Conservation (phyloP, 2,113 vertebrate species). For the Nothocercus nigrocapillus region DNA sequence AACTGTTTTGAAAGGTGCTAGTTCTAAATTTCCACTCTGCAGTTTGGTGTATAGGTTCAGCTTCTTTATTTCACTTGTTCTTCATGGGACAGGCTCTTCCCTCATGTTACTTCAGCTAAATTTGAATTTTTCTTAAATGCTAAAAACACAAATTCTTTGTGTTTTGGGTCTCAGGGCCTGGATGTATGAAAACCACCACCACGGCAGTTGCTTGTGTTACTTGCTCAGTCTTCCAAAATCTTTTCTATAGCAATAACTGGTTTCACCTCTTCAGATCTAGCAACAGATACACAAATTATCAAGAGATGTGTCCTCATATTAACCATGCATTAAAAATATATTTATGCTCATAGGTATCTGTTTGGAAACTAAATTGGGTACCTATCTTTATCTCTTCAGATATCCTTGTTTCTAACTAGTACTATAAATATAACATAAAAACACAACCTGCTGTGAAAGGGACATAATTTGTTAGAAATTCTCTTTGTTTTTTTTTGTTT, state of each 20-base stretch:
- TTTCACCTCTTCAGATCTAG: not conserved
- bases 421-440: not conserved
- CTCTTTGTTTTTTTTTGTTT: slow-evolving; percentile 26
- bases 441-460: not conserved
- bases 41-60: not conserved
- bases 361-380: slow-evolving; percentile 8
- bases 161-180: not conserved
- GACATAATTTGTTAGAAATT: slow-evolving; percentile 45
- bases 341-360: not conserved
- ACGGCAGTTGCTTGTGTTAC: not conserved
- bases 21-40: not conserved
- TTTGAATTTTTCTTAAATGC: not conserved
- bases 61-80: not conserved
- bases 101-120: not conserved
- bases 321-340: not conserved
- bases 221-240: not conserved
- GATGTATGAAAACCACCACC: not conserved
- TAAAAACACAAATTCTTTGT: not conserved
- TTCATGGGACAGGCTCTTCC: not conserved
- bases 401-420: not conserved
- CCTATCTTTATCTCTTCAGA: not conserved
- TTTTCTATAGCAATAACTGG: not conserved
- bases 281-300: not conserved
- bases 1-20: not conserved
- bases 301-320: not conserved